A percentile compares a stretch with the other conserved stretches of the same genome.
phyloP scores from a whole-genome alignment of 1,140 invertebrate genomes.

The Delia radicum region DNA sequence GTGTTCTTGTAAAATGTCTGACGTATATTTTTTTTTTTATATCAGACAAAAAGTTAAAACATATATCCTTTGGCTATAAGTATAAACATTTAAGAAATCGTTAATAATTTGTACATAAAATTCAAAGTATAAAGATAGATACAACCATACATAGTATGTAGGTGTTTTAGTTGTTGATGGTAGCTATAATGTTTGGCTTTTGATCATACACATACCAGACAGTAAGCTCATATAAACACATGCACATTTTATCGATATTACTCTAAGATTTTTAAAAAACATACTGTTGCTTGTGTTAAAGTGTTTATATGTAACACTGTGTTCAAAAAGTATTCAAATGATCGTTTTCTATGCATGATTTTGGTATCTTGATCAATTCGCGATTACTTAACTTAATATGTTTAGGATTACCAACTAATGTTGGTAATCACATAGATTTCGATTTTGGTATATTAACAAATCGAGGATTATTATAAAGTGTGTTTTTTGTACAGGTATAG shows the following conservation, averaged over 20 bases:
- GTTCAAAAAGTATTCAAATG: too few relatives aligned
- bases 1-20: not conserved
- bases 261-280: not conserved
- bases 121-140: not conserved
- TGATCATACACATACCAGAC: not conserved
- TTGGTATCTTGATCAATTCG: too few relatives aligned
- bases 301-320: too few relatives aligned
- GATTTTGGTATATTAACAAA: too few relatives aligned
- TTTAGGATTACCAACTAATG: too few relatives aligned
- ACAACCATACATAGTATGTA: too few relatives aligned
- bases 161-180: conserved; percentile 10
- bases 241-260: not conserved
- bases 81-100: conserved; percentile 30
- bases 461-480: too few relatives aligned
- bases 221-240: not conserved
- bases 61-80: conserved; percentile 20
- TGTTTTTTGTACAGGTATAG: too few relatives aligned
- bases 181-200: conserved; percentile 20
- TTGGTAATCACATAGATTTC: too few relatives aligned
- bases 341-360: too few relatives aligned
- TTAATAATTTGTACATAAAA: conserved; percentile 27
- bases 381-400: too few relatives aligned
- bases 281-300: not conserved
- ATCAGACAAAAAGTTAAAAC: not conserved
- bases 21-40: not conserved